These are phyloP conservation scores for Nebria brevicollis DNA, from an alignment of 2,888 invertebrate species.

Conservation along the genomic window DNA sequence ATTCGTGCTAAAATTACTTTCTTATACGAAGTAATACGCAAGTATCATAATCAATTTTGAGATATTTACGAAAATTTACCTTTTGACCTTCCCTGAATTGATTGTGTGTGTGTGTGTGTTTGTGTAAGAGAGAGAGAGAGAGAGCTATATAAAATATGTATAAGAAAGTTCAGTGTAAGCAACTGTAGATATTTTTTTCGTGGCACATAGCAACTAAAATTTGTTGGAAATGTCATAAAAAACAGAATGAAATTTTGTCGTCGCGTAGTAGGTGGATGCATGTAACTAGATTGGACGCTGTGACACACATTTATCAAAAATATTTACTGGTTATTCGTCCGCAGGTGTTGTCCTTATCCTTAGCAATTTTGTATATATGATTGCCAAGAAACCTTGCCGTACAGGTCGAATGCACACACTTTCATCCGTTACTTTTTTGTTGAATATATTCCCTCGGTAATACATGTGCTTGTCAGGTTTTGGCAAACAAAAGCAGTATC, in stretches of 20 bases:
- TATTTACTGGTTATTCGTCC: constrained; percentile 17
- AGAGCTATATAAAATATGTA: too few species aligned
- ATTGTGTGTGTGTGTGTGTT: too few species aligned
- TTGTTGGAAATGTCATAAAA: neutral
- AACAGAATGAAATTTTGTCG: neutral
- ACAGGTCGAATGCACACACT: constrained; percentile 18
- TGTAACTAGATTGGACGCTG: neutral
- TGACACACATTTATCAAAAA: neutral
- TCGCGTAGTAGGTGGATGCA: neutral
- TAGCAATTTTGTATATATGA: constrained; percentile 9
- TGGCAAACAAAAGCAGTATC: neutral
- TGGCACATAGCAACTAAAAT: neutral
- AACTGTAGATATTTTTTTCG: neutral
- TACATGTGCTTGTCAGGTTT: neutral
- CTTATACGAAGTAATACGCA: too few species aligned
- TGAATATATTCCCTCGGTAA: neutral
- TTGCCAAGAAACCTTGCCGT: constrained; percentile 19
- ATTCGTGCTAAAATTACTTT: neutral
- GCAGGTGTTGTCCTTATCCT: constrained; percentile 19
- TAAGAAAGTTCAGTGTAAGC: too few species aligned
- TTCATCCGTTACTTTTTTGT: neutral
- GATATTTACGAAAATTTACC: too few species aligned
- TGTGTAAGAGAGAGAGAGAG: too few species aligned
- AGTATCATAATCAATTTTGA: too few species aligned
- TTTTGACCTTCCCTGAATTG: too few species aligned